Evolutionary conservation across 2,113 vertebrate genomes (phyloP).

Genomic region (Thoracochromis brauschi): DNA sequence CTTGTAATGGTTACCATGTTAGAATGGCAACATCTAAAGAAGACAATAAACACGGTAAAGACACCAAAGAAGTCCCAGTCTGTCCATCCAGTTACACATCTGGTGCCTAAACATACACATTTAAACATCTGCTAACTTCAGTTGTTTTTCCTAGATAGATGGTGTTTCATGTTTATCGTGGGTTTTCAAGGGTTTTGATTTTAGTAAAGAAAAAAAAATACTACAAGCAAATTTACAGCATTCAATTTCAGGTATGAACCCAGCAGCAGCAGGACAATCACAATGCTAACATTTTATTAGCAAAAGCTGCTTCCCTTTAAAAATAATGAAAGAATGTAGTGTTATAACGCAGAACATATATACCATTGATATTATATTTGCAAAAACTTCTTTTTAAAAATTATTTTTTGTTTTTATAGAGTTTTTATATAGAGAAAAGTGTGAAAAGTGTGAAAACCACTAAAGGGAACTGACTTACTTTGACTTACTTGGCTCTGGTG

Average conservation of each 20-base stretch:
- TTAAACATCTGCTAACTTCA: neutral
- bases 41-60: neutral
- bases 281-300: neutral
- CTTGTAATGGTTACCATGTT: neutral
- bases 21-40: neutral
- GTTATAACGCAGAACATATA: neutral
- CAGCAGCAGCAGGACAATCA: neutral
- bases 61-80: neutral
- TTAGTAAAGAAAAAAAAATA: neutral
- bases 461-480: neutral
- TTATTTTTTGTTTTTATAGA: accelerated
- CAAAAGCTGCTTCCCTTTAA: neutral
- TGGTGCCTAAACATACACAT: neutral
- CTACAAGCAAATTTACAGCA: accelerated
- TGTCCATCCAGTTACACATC: neutral
- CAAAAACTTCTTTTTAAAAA: accelerated
- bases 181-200: neutral
- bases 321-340: neutral
- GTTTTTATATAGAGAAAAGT: neutral
- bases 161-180: accelerated
- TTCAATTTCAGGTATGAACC: neutral
- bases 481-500: neutral
- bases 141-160: accelerated
- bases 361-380: accelerated
- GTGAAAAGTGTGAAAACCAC: neutral